Conservation (phyloP, 2,797 vertebrate genomes). For the Fundulus diaphanus region DNA sequence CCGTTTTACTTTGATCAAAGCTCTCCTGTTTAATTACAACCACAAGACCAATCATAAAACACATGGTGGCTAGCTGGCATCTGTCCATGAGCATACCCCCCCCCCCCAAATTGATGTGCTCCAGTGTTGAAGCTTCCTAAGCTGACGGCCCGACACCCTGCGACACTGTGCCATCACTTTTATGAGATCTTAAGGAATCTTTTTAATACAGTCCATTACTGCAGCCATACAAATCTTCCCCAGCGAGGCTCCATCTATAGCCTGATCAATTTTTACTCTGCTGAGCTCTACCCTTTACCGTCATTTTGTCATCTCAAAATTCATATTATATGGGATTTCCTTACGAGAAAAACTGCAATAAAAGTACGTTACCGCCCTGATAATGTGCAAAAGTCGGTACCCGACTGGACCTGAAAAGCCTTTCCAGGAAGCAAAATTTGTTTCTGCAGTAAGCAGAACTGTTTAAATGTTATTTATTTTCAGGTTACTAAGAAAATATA, state of each 20-base stretch:
- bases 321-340: conserved; percentile 95
- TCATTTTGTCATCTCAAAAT: conserved; percentile 99
- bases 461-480: conserved; percentile 99
- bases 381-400: conserved; percentile 87
- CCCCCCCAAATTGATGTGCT: conserved; percentile 81
- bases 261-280: conserved; percentile 99
- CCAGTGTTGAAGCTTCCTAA: conserved; percentile 49
- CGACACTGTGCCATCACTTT: conserved; percentile 81
- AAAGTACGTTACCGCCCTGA: conserved; percentile 89
- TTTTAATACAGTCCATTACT: conserved; percentile 99
- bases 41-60: conserved; percentile 82
- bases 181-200: conserved; percentile 96
- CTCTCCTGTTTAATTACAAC: conserved; percentile 76
- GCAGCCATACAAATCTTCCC: conserved; percentile 99
- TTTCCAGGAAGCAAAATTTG: conserved; percentile 96
- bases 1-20: conserved; percentile 60
- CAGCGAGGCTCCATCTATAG: conserved; percentile 90
- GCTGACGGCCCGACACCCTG: conserved; percentile 53
- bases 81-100: conserved; percentile 63
- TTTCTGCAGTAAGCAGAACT: conserved; percentile 99
- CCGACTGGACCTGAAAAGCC: conserved; percentile 89
- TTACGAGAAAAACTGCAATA: conserved; percentile 94
- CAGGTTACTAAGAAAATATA: conserved; percentile 99
- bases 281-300: conserved; percentile 93
- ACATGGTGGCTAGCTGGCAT: conserved; percentile 75